Evolutionary conservation across 2,797 vertebrate species (phyloP), one percentile per base, ranked within the genome.

Genomic region (Hirundo rustica): DNA sequence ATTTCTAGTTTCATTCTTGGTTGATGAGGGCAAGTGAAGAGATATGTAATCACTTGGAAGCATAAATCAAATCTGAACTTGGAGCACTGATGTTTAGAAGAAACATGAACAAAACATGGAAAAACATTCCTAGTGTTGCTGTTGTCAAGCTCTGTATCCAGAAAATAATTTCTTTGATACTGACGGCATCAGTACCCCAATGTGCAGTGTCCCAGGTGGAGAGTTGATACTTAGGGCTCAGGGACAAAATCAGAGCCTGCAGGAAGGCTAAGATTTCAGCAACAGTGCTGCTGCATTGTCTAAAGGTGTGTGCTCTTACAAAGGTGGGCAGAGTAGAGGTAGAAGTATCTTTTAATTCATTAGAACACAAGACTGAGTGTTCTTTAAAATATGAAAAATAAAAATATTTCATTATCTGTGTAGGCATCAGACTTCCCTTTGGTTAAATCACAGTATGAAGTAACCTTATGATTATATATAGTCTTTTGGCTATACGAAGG

Each of bases 1-100:
- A 48, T 89, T 94, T 92, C 82, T 62, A 42, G 38, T 84, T 94
- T 81, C 66, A 48, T 70, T 94, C 70, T 71, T 75, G 55, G 27
- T 32, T 88, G 62, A 75, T 75, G 70, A 90, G 77, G 23, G 47
- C 60, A 93, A 76, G 36, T 32, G 45, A 91, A 89, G n/a, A 92
- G 72, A 38, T 54, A 61, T 8, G 30, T 58, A 81, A 88, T 51
- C 29, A 48, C 58, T 74, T 71, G 70, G 74, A 51, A 91, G 29
- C 44, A 78, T 66, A 72, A 90, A 88, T 68, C 1, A 10, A 57
- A 77, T 83, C 66, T 57, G 47, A 92, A 85, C 54, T 77, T 80
- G 21, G 42, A 80, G 45, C 38, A 51, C 45, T 47, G 53, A 44
- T 53, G 27, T 65, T 80, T 80, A 68, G 42, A 75, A 72, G 10